Conservation (phyloP, 2,888 invertebrate genomes). For the Agrochola macilenta region DNA sequence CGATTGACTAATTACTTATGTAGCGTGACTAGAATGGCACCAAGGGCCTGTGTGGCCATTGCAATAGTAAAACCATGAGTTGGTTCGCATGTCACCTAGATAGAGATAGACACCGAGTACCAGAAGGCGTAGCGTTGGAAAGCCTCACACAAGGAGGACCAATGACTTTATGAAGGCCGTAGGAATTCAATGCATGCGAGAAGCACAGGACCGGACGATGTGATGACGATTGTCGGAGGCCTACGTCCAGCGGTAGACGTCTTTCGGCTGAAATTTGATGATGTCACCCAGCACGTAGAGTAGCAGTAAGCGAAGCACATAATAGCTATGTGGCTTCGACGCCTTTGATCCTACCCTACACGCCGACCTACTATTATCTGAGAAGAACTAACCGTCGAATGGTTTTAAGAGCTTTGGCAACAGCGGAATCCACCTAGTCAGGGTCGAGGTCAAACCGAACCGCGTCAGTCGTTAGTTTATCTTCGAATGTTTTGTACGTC, state of each 20-base stretch:
- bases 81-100: neutral
- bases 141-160: neutral
- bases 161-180: neutral
- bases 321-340: too few species aligned
- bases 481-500: constrained; percentile 34
- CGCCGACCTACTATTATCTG: neutral
- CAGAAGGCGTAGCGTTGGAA: neutral
- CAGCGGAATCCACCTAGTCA: neutral
- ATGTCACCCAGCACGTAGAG: neutral
- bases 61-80: neutral
- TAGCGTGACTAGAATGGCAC: too few species aligned
- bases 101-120: neutral
- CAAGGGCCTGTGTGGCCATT: neutral
- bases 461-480: constrained; percentile 10
- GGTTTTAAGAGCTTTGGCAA: constrained; percentile 17
- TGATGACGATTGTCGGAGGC: neutral
- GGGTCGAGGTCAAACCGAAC: constrained; percentile 12
- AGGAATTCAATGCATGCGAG: neutral
- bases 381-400: neutral
- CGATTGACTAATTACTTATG: neutral
- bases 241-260: neutral
- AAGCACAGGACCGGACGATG: neutral
- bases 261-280: neutral
- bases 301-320: too few species aligned
- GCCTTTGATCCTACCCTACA: neutral